Evolutionary conservation across 2,113 vertebrate genomes (phyloP), one percentile per base, ranked within the genome.

Genomic region (Malaclemys terrapin): DNA sequence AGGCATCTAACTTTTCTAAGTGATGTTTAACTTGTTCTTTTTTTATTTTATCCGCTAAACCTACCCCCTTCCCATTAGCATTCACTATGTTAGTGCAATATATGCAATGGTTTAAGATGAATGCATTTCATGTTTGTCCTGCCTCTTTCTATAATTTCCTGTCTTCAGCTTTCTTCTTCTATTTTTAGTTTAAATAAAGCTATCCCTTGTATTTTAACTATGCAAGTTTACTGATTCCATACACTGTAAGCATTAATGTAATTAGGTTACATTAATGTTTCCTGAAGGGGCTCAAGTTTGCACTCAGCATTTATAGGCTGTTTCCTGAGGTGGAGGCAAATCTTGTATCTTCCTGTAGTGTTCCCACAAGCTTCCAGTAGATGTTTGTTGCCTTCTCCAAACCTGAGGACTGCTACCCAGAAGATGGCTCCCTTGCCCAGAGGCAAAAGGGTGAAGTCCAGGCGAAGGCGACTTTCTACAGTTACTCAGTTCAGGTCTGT

Each of bases 351-450:
- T 10, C 22, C 31, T 29, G 31, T 13, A n/a, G 5, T 7, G 38
- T 45, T 62, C 45, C 29, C 3, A 1, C 31, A 10, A 35, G 57
- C n/a, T 47, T 53, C 17, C 29, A 31, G 1, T 19, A 84, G 57
- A 22, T 6, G 7, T 25, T 17, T n/a, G 31, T 47, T 29, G 82
- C 8, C 19, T 59, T 49, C 53, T 79, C 0, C 0, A 86, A 2
- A 2, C 1, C 1, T 27, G 50, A 75, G 5, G 12, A 10, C 4
- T 0, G 0, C 24, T 27, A 69, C 6, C 72, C 82, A 10, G 3
- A 31, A 94, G 80, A 75, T 1, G 1, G 54, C 24, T 35, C 1
- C 50, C 17, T 85, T 84, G 69, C 5, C 82, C 89, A 57, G 85
- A 80, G 52, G 20, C 56, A 90, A 54, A 8, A 54, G n/a, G 2